Evolutionary conservation across 2,888 invertebrate genomes (phyloP).

Genomic region (Apotomis turbidana): DNA sequence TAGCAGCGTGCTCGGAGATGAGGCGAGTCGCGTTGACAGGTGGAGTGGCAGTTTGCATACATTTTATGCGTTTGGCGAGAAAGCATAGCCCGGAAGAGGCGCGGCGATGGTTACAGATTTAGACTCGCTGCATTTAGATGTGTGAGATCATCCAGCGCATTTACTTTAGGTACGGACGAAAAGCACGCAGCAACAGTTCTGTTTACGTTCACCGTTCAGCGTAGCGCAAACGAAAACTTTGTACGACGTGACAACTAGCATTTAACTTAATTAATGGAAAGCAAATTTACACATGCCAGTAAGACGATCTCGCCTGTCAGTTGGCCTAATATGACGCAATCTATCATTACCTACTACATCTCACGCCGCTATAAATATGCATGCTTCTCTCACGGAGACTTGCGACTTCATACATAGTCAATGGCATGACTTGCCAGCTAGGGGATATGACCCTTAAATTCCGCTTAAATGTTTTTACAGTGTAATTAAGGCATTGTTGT

Average conservation of each 20-base stretch:
- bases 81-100: slow-evolving; percentile 75
- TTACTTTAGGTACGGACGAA: slow-evolving; percentile 50
- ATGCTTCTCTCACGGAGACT: slow-evolving; percentile 39
- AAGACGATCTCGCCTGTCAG: slow-evolving; percentile 34
- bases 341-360: slow-evolving; percentile 40
- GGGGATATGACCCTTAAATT: slow-evolving; percentile 15
- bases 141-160: slow-evolving; percentile 74
- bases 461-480: slow-evolving; percentile 1
- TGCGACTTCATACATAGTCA: slow-evolving; percentile 40
- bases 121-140: slow-evolving; percentile 76
- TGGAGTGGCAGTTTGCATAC: slow-evolving; percentile 73
- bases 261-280: slow-evolving; percentile 40
- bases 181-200: slow-evolving; percentile 44
- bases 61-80: slow-evolving; percentile 76
- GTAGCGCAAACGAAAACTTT: slow-evolving; percentile 39
- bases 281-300: slow-evolving; percentile 37
- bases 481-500: slow-evolving; percentile 5
- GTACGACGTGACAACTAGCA: slow-evolving; percentile 37
- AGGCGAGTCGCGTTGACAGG: slow-evolving; percentile 68
- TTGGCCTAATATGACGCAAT: slow-evolving; percentile 36
- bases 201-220: slow-evolving; percentile 32
- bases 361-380: slow-evolving; percentile 40
- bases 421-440: slow-evolving; percentile 23
- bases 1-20: slow-evolving; percentile 59
- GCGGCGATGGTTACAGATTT: slow-evolving; percentile 72